These are phyloP conservation scores for Nasonovia ribisnigri DNA, from an alignment of 2,888 invertebrate species.

Conservation along the genomic window DNA sequence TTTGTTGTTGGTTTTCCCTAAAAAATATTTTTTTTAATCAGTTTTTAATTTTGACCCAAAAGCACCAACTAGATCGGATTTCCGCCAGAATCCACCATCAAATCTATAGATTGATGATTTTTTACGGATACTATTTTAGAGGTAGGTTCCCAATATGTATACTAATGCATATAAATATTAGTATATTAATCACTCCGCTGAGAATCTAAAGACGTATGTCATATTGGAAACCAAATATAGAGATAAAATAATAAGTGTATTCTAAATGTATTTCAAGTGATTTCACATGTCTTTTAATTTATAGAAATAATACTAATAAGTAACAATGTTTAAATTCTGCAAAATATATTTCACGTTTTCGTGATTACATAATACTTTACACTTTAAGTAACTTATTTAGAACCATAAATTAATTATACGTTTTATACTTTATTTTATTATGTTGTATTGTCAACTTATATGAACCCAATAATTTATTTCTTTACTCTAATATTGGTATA, in stretches of 20 bases:
- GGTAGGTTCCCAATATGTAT: background rate
- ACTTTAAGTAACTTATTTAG: background rate
- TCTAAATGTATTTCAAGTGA: background rate
- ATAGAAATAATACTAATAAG: background rate
- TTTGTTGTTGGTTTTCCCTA: no score
- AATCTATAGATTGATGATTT: background rate
- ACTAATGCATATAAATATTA: background rate
- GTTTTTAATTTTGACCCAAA: no score
- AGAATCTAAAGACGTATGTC: background rate
- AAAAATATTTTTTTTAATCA: no score
- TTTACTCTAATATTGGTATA: background rate
- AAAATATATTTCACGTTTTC: background rate
- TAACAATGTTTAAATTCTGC: background rate
- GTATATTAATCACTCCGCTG: no score
- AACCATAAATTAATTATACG: background rate
- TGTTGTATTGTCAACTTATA: background rate
- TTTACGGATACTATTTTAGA: background rate
- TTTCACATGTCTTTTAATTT: background rate
- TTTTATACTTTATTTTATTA: background rate
- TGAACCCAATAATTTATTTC: background rate
- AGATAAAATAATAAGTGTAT: background rate
- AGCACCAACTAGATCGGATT: no score
- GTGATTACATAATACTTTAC: background rate
- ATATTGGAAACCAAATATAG: background rate
- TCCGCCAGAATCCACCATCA: background rate